Percentiles rank a stretch among this genome's conserved stretches.
phyloP scores from a whole-genome alignment of 2,113 vertebrate species.

The Astatoreochromis straeleni region DNA sequence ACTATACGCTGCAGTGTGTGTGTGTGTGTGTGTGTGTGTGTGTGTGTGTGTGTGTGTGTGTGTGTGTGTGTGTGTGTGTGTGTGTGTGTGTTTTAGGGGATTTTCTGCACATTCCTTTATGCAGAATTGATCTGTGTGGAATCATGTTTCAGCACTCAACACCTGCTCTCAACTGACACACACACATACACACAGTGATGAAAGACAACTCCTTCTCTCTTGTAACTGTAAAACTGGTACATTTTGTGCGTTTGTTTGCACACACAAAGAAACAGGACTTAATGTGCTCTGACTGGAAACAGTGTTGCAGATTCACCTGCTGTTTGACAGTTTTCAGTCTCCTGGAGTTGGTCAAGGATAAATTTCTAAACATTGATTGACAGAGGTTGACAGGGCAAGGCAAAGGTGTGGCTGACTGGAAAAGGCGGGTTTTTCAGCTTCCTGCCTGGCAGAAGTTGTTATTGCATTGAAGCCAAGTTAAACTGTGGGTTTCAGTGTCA shows the following conservation, averaged over 20 bases:
- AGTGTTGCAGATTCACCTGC: neutral
- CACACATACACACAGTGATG: neutral
- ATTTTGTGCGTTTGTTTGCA: neutral
- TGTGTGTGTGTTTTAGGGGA: neutral
- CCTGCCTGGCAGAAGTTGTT: slow-evolving; percentile 29
- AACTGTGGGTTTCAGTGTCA: neutral
- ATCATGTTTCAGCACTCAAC: slow-evolving; percentile 56
- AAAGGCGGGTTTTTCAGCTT: slow-evolving; percentile 14
- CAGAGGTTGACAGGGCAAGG: neutral
- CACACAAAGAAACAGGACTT: neutral
- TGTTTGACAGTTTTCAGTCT: neutral
- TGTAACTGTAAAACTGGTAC: neutral
- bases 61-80: neutral
- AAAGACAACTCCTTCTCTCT: neutral
- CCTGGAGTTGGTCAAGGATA: neutral
- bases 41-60: neutral
- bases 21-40: neutral
- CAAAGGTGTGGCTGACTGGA: neutral
- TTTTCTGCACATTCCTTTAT: slow-evolving; percentile 49
- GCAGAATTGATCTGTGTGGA: slow-evolving; percentile 29
- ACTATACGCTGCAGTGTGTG: neutral
- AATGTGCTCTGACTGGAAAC: neutral
- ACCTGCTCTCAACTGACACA: slow-evolving; percentile 52
- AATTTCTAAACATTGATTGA: neutral
- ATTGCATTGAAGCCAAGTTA: neutral